Conservation (phyloP, 2,888 invertebrate genomes). For the Apocheima hispidaria region DNA sequence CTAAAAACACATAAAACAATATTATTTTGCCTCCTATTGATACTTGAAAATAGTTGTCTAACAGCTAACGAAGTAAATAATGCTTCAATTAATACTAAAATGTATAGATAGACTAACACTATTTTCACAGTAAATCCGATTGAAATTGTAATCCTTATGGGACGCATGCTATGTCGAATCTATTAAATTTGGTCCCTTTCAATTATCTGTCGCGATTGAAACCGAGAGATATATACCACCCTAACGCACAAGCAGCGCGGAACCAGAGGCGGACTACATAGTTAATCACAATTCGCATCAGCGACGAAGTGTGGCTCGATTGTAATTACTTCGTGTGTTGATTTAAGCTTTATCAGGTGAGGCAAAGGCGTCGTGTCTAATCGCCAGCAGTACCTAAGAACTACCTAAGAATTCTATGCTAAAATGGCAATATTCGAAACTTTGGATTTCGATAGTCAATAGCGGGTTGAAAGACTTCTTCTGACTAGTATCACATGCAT, state of each 20-base stretch:
- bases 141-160: slow-evolving; percentile 35
- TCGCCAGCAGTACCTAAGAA: slow-evolving; percentile 45
- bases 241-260: slow-evolving; percentile 55
- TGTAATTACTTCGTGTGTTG: slow-evolving; percentile 85
- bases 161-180: slow-evolving; percentile 52
- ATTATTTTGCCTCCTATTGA: no score
- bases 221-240: slow-evolving; percentile 50
- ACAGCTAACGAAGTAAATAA: no score
- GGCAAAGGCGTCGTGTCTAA: slow-evolving; percentile 48
- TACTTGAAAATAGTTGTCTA: no score
- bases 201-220: slow-evolving; percentile 62
- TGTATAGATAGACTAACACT: background rate
- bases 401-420: slow-evolving; percentile 37
- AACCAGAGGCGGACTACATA: slow-evolving; percentile 66
- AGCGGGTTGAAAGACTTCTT: no score
- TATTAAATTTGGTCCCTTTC: slow-evolving; percentile 61
- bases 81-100: slow-evolving; percentile 2
- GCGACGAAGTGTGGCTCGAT: slow-evolving; percentile 80
- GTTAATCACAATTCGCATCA: slow-evolving; percentile 82
- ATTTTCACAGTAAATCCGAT: slow-evolving; percentile 24
- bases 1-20: no score
- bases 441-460: background rate
- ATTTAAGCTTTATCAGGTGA: slow-evolving; percentile 81
- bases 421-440: background rate
- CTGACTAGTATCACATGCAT: no score